phyloP scores from a whole-genome alignment of 2,888 invertebrate genomes.

The Ectemnius continuus region DNA sequence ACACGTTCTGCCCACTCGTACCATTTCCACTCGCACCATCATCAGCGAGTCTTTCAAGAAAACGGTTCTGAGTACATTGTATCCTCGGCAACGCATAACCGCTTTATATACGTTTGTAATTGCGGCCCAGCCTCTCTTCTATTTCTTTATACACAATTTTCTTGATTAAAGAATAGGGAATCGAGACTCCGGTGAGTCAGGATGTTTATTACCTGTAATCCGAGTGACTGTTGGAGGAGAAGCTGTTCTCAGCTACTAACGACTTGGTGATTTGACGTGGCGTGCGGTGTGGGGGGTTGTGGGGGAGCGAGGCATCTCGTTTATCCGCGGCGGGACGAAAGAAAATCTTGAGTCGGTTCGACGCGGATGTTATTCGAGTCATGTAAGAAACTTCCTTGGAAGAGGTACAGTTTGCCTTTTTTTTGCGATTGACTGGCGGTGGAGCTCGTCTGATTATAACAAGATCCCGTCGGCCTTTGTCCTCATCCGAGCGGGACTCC shows the following conservation, averaged over 20 bases:
- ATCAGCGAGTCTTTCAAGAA: too few relatives aligned
- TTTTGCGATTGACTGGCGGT: neutral
- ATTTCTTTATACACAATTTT: too few relatives aligned
- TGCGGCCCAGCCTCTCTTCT: too few relatives aligned
- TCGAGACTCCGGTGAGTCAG: too few relatives aligned
- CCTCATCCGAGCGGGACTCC: neutral
- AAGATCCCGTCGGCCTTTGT: constrained; percentile 7
- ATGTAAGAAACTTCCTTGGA: neutral
- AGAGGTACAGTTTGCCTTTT: neutral
- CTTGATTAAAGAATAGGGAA: too few relatives aligned
- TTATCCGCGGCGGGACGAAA: constrained; percentile 15
- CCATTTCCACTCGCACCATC: too few relatives aligned
- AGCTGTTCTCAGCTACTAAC: neutral
- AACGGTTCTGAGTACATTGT: too few relatives aligned
- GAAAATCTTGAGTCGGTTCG: constrained; percentile 10
- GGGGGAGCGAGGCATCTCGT: neutral
- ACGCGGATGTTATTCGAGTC: too few relatives aligned
- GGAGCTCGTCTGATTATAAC: neutral
- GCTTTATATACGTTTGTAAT: too few relatives aligned
- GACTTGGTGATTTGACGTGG: constrained; percentile 36
- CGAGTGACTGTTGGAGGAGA: too few relatives aligned
- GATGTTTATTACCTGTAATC: too few relatives aligned
- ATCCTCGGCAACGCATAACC: too few relatives aligned
- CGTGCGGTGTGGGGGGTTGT: neutral
- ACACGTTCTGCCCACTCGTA: neutral